Evolutionary conservation across 2,113 vertebrate genomes (phyloP).

Genomic region (Malurus cyaneus): DNA sequence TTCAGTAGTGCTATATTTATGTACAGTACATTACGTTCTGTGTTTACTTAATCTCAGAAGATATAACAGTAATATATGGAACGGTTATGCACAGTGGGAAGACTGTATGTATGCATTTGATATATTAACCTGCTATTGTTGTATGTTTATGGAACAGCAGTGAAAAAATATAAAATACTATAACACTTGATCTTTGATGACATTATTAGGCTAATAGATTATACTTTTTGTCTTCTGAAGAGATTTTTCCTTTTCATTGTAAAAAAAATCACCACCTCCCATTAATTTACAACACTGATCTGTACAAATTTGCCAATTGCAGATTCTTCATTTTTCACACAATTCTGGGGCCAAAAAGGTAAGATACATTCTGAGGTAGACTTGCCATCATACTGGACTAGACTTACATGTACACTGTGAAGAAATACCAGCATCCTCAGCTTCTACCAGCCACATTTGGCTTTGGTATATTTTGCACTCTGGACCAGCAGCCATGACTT

Average conservation of each 20-base stretch:
- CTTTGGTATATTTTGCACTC: neutral
- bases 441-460: neutral
- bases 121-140: constrained; percentile 19
- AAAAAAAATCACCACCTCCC: neutral
- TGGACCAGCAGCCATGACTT: neutral
- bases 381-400: neutral
- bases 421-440: neutral
- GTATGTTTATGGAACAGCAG: neutral
- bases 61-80: constrained; percentile 38
- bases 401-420: fast-evolving
- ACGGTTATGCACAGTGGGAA: neutral
- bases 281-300: neutral
- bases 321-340: neutral
- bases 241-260: neutral
- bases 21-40: neutral
- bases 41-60: constrained; percentile 47
- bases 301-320: neutral
- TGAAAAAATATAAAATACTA: neutral
- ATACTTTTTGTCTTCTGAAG: neutral
- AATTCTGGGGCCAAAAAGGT: neutral
- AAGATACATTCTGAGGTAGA: neutral
- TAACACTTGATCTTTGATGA: neutral
- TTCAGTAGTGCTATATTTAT: constrained; percentile 34
- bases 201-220: constrained; percentile 1
- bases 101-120: constrained; percentile 8